Evolutionary conservation across 2,888 invertebrate genomes (phyloP).

Genomic region (Eledona agricola): DNA sequence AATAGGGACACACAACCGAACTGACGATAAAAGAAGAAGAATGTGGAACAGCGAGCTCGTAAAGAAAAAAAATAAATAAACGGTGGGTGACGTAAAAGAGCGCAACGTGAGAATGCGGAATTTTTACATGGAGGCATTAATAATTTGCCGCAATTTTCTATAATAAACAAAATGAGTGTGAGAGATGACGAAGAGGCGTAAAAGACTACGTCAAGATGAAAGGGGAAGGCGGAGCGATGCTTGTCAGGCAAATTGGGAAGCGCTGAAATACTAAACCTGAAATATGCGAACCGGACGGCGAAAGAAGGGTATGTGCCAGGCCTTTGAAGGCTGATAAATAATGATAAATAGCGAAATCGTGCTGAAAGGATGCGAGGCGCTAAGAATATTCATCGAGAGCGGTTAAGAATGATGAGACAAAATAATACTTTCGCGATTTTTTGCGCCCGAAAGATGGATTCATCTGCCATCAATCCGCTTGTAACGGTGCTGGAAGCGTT

Average conservation of each 20-base stretch:
- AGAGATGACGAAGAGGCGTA: constrained; percentile 43
- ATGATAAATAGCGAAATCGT: too few relatives aligned
- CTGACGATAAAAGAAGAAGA: constrained; percentile 2
- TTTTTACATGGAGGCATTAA: constrained; percentile 33
- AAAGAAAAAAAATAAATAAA: constrained; percentile 17
- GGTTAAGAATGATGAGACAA: too few relatives aligned
- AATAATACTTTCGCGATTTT: too few relatives aligned
- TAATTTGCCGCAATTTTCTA: constrained; percentile 50
- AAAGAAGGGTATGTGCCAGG: too few relatives aligned
- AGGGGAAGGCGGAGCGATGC: constrained; percentile 49
- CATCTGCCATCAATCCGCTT: too few relatives aligned
- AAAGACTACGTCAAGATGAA: constrained; percentile 45
- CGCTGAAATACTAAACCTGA: constrained; percentile 43
- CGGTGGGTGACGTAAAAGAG: constrained; percentile 4
- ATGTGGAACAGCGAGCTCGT: not conserved
- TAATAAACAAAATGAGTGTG: constrained; percentile 50
- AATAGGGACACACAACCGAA: too few relatives aligned
- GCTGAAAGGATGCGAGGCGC: too few relatives aligned
- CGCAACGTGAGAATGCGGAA: constrained; percentile 29
- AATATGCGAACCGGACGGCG: constrained; percentile 24
- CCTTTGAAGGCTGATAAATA: too few relatives aligned
- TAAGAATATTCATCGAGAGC: too few relatives aligned
- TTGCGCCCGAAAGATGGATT: too few relatives aligned
- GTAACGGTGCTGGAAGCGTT: too few relatives aligned
- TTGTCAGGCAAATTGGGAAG: constrained; percentile 55